These are phyloP conservation scores for Xenus cinereus DNA, from an alignment of 2,113 vertebrate species.

Conservation along the genomic window DNA sequence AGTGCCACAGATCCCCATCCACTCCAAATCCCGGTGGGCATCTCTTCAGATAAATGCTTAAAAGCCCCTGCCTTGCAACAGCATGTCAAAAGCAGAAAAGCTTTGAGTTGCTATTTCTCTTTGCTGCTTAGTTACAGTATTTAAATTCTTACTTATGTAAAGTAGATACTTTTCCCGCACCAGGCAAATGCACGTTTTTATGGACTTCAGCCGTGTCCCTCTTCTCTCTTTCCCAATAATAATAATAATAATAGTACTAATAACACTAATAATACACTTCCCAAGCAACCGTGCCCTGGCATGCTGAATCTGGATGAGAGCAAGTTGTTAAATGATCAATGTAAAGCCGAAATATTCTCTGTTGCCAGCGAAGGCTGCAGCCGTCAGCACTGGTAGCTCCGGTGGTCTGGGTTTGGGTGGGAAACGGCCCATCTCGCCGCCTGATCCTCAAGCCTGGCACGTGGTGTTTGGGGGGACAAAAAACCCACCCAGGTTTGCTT, in stretches of 20 bases:
- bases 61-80: neutral
- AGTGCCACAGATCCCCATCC: fast-evolving
- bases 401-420: fast-evolving
- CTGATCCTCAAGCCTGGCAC: fast-evolving
- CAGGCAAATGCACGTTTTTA: neutral
- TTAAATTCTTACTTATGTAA: neutral
- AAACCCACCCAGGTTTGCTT: neutral
- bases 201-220: neutral
- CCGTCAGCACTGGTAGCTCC: neutral
- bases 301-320: neutral
- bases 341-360: neutral
- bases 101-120: neutral
- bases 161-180: neutral
- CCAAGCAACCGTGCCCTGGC: fast-evolving
- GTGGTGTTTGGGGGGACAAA: neutral
- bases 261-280: neutral
- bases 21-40: neutral
- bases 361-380: neutral
- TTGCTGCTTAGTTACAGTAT: neutral
- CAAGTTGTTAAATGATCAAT: neutral
- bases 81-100: neutral
- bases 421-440: neutral
- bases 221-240: neutral
- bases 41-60: neutral
- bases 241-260: neutral